These are phyloP conservation scores for Machaerirhynchus nigripectus DNA, from an alignment of 2,113 vertebrate species.

Conservation along the genomic window DNA sequence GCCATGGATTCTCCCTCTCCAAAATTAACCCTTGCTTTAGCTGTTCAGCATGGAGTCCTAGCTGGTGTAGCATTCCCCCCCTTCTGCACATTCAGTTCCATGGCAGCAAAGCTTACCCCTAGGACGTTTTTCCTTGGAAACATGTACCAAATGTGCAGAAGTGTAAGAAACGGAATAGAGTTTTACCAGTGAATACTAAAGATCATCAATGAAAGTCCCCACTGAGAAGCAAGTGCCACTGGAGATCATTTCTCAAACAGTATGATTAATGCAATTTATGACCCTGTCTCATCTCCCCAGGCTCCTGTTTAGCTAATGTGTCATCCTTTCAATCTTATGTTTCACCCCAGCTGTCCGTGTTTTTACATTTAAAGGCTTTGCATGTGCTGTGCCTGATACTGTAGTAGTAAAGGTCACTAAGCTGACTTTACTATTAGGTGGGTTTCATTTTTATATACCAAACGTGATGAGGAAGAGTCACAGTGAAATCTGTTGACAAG, in stretches of 20 bases:
- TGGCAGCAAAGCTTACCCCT: neutral
- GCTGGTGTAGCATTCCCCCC: fast-evolving
- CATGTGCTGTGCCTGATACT: conserved; percentile 42
- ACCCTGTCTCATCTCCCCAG: conserved; percentile 39
- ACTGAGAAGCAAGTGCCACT: neutral
- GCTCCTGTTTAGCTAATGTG: conserved; percentile 56
- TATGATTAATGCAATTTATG: conserved; percentile 60
- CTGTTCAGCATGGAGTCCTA: neutral
- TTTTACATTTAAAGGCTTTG: conserved; percentile 65
- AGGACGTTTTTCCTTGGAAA: neutral
- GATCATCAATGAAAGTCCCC: neutral
- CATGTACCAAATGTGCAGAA: neutral
- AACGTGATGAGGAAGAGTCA: conserved; percentile 38
- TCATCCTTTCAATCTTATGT: conserved; percentile 65
- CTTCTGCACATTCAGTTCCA: neutral
- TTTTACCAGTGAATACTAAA: neutral
- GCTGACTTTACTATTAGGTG: conserved; percentile 40
- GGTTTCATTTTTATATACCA: conserved; percentile 38
- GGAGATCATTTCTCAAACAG: conserved; percentile 16
- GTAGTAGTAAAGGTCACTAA: conserved; percentile 58
- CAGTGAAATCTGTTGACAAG: neutral
- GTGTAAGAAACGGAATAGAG: neutral
- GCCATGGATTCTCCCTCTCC: neutral
- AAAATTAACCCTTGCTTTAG: neutral
- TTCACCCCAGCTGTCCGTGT: conserved; percentile 70